Base-by-base conservation (phyloP, 2,888 invertebrate genomes). In the Ethmia dodecea region DNA sequence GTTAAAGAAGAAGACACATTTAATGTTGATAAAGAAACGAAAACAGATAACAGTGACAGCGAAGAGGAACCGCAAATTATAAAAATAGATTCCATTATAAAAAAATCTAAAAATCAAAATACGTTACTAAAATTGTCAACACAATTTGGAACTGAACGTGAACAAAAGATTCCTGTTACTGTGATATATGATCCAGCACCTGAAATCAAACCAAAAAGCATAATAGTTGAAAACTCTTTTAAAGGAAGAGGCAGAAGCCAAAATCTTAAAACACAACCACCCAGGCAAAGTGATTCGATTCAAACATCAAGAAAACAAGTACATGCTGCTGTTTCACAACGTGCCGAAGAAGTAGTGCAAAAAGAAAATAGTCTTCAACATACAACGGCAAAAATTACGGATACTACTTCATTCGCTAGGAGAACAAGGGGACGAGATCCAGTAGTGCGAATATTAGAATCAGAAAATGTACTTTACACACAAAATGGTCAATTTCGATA, bases 181-280 rank as follows among this genome's bases (percentile, higher is more conserved):
- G 46, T 60, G 11, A 37, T 61, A 29, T 58, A 58, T 37, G 62
- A 58, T 38, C 60, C 48, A 5, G 5, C 8, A 24, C 43, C 42
- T 6, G 18, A 33, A 37, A 39, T 5, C 29, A 37, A 3, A 13
- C 31, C 13, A 5, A 31, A 11, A 13, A 10, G 2, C n/a, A 8
- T 22, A 22, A 22, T n/a, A 22, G 22, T n/a, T n/a, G n/a, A 9
- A n/a, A 22, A 22, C 22, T 22, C 8, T n/a, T n/a, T 3, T n/a
- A 22, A 22, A 22, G 22, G 9, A 8, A 22, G 22, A 22, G 22
- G 22, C 8, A 8, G n/a, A 40, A 32, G 16, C 6, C 39, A 34
- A 33, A 45, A 24, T 12, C 38, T 39, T 28, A 40, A 46, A 31
- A 9, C 31, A 2, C 9, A 12, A 16, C 13, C 31, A 20, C n/a